Evolutionary conservation across 2,888 invertebrate genomes (phyloP), one percentile per base, ranked within the genome.

Genomic region (Leptura quadrifasciata): DNA sequence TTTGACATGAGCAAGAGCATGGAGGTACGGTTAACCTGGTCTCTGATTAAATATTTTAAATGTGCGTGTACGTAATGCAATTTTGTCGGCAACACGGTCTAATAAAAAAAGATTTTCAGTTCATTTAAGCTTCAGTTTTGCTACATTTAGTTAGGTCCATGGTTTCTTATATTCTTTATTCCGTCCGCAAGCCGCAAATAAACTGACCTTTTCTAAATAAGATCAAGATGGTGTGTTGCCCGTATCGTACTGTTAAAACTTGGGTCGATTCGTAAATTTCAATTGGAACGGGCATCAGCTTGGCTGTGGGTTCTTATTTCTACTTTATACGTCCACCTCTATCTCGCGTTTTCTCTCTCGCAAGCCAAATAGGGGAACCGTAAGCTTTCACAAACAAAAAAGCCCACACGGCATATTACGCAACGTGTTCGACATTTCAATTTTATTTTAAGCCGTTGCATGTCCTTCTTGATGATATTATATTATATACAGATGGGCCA

Each of bases 161-260:
- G 61, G 64, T 70, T 71, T 65, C 71, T 76, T 80, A 74, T 78
- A 80, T 81, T 81, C 78, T 79, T 79, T 80, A 83, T 84, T 83
- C 79, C 75, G 76, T 79, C 77, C 82, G 78, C 82, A 79, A 80
- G 81, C 84, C 82, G 80, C 84, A 84, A 84, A 85, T 84, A 85
- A 85, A 85, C 83, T 84, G 85, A 84, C 85, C 85, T 84, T 85
- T 84, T 84, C 83, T 75, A 84, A 85, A 85, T 84, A 84, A 85
- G 85, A 85, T 84, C 83, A 82, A 83, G 80, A 76, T 77, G 80
- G 82, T 80, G 81, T 81, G 76, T 80, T 75, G 80, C 61, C 74
- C 80, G 83, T 79, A 82, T 81, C 80, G 80, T 77, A 77, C 81
- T 83, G 83, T 83, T 83, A 83, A 82, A 82, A 82, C 80, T 81